These are phyloP conservation scores for Ormyrus rosae DNA, from an alignment of 2,888 invertebrate species.

Conservation along the genomic window DNA sequence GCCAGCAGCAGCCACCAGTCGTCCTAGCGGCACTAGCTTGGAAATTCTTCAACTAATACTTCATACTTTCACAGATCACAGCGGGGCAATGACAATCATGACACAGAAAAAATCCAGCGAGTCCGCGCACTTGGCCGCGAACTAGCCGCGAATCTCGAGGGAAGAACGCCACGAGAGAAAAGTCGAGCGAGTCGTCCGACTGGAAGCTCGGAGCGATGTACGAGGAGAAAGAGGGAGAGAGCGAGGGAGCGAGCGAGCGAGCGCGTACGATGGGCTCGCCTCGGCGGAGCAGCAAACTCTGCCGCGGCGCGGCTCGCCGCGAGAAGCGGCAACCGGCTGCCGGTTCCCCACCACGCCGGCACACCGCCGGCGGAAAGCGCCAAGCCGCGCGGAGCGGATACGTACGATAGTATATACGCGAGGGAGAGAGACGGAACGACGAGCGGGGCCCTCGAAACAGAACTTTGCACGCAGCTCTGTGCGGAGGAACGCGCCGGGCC, in stretches of 20 bases:
- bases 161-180: no score
- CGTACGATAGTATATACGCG: neutral
- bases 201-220: neutral
- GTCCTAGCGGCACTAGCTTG: no score
- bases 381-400: neutral
- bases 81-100: no score
- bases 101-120: no score
- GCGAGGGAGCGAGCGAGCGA: neutral
- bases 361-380: neutral
- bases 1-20: no score
- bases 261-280: constrained; percentile 16
- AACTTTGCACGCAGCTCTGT: neutral
- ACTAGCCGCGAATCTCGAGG: no score
- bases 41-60: no score
- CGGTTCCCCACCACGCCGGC: constrained; percentile 35
- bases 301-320: constrained; percentile 1
- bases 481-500: constrained; percentile 20
- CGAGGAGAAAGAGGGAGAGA: neutral
- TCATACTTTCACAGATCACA: no score
- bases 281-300: constrained; percentile 55
- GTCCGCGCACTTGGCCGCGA: no score
- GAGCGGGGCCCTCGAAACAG: constrained; percentile 37
- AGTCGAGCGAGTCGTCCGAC: neutral
- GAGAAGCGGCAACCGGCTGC: constrained; percentile 43
- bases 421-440: constrained; percentile 14